Conservation (phyloP, 1,140 invertebrate species). For the Neodiprion fabricii region DNA sequence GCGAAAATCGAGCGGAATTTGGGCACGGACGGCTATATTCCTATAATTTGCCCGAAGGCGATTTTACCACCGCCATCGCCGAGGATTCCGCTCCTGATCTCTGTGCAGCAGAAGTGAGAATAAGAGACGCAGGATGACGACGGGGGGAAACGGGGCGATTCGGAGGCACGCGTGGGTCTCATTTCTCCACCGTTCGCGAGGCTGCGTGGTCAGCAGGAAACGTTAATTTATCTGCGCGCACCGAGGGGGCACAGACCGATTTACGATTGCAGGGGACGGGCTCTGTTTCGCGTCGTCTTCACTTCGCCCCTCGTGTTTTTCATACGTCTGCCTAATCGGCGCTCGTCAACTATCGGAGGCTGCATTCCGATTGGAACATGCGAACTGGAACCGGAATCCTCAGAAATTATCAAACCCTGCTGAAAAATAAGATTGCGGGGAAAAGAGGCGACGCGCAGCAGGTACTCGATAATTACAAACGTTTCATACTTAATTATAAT, state of each 20-base stretch:
- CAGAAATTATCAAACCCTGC: not conserved
- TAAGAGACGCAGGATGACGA: not conserved
- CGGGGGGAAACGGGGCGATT: conserved; percentile 17
- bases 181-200: conserved; percentile 30
- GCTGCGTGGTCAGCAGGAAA: conserved; percentile 28
- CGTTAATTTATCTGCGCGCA: conserved; percentile 5
- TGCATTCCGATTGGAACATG: too few relatives aligned
- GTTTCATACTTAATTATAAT: conserved; percentile 60
- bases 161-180: conserved; percentile 16
- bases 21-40: too few relatives aligned
- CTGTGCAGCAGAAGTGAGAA: too few relatives aligned
- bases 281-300: not conserved
- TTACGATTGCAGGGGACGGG: not conserved
- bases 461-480: conserved; percentile 54
- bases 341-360: too few relatives aligned
- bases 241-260: not conserved
- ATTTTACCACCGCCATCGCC: too few relatives aligned
- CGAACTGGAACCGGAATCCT: too few relatives aligned
- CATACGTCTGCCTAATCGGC: too few relatives aligned
- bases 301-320: too few relatives aligned
- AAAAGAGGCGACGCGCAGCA: conserved; percentile 31
- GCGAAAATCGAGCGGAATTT: too few relatives aligned
- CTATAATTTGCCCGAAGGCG: too few relatives aligned
- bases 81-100: too few relatives aligned
- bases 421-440: conserved; percentile 20